Evolutionary conservation across 2,113 vertebrate genomes (phyloP).

Genomic region (Leptodactylus fuscus): DNA sequence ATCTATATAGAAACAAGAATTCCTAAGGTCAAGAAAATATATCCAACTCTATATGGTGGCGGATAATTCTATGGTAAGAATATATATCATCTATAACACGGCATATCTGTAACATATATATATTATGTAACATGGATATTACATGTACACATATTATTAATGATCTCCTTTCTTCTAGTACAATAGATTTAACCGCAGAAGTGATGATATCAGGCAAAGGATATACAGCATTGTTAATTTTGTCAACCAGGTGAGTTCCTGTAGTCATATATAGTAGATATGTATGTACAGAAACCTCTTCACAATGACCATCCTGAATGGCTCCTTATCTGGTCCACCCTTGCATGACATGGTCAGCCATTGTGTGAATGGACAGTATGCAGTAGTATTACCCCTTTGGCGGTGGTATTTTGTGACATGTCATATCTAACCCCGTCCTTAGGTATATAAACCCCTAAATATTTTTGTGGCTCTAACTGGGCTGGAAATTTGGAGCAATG

Average conservation of each 20-base stretch:
- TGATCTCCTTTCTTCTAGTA: conserved; percentile 25
- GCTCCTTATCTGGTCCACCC: no score
- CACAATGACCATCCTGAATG: no score
- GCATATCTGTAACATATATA: not conserved
- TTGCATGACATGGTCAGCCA: no score
- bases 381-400: no score
- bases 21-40: conserved; percentile 41
- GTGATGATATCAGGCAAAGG: not conserved
- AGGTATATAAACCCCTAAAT: conserved; percentile 85
- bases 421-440: conserved; percentile 5
- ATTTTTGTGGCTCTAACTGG: conserved; percentile 84
- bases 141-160: no score
- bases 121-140: not conserved
- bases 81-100: not conserved
- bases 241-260: conserved; percentile 45
- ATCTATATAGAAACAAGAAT: conserved; percentile 36
- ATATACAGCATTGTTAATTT: conserved; percentile 43
- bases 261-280: not conserved
- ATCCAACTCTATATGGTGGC: conserved; percentile 42
- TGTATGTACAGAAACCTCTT: not conserved
- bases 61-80: conserved; percentile 50
- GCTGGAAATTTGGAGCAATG: conserved; percentile 84
- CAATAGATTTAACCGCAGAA: conserved; percentile 10
- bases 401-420: not conserved
- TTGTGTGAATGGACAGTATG: no score